Conservation (phyloP, 2,888 invertebrate genomes). For the Sisyra nigra region DNA sequence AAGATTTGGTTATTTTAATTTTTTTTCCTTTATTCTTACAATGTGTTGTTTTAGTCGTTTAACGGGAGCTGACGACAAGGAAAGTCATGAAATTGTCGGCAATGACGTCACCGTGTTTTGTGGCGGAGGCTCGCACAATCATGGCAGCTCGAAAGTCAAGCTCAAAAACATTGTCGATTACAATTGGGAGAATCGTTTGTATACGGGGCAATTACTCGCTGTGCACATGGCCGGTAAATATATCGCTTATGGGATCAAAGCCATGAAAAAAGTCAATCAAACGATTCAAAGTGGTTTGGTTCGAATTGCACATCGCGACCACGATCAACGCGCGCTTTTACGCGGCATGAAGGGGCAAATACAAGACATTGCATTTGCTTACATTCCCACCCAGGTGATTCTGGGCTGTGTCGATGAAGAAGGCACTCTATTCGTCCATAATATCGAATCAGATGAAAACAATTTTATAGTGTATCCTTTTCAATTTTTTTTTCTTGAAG, state of each 20-base stretch:
- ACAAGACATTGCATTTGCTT: constrained; percentile 84
- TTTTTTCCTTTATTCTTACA: background rate
- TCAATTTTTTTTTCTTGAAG: constrained; percentile 4
- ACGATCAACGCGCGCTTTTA: constrained; percentile 59
- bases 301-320: constrained; percentile 63
- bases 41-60: constrained; percentile 31
- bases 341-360: constrained; percentile 79
- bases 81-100: constrained; percentile 37
- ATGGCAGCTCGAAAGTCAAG: constrained; percentile 80
- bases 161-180: constrained; percentile 81
- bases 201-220: constrained; percentile 74
- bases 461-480: constrained; percentile 38
- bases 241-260: constrained; percentile 82
- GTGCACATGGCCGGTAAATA: constrained; percentile 74
- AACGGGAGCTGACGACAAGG: constrained; percentile 39
- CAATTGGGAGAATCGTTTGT: constrained; percentile 82
- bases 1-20: background rate
- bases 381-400: constrained; percentile 57
- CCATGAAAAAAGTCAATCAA: constrained; percentile 23
- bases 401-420: constrained; percentile 77
- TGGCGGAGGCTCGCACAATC: constrained; percentile 54
- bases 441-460: constrained; percentile 43
- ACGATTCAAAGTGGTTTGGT: constrained; percentile 49
- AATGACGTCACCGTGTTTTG: constrained; percentile 53
- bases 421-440: constrained; percentile 70